phyloP scores from a whole-genome alignment of 2,113 vertebrate species.

The Todiramphus saurophagus region DNA sequence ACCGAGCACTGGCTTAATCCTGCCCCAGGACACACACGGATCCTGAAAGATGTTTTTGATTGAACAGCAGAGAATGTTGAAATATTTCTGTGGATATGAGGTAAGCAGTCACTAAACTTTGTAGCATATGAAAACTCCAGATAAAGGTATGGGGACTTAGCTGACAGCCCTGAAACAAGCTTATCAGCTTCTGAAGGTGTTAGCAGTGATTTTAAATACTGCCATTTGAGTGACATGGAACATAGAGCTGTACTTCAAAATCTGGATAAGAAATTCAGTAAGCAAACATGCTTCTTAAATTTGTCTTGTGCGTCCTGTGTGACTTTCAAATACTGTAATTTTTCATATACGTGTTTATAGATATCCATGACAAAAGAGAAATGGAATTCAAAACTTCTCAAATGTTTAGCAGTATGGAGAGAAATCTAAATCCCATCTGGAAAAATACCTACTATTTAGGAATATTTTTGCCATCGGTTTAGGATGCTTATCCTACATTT shows the following conservation, averaged over 20 bases:
- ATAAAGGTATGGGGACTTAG: slow-evolving; percentile 26
- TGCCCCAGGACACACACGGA: not conserved
- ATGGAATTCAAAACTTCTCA: not conserved
- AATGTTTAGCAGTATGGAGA: not conserved
- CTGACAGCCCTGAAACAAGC: slow-evolving; percentile 44
- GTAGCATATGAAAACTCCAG: slow-evolving; percentile 8
- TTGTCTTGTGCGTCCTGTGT: not conserved
- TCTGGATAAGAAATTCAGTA: slow-evolving; percentile 2
- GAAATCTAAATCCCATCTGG: not conserved
- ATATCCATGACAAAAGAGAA: not conserved
- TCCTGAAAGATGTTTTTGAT: not conserved
- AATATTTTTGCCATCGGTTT: not conserved
- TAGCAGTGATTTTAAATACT: slow-evolving; percentile 27
- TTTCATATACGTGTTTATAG: not conserved
- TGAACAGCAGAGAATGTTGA: not conserved
- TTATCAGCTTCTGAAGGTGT: slow-evolving; percentile 36
- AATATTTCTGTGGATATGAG: not conserved
- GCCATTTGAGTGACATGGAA: not conserved
- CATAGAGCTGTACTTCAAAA: not conserved
- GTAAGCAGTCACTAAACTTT: not conserved
- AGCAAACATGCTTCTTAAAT: not conserved
- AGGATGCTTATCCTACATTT: not conserved
- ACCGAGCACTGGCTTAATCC: not conserved
- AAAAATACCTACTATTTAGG: not conserved
- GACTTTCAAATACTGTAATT: not conserved